A percentile compares a stretch with the other conserved stretches of the same genome.
These are phyloP conservation scores for Coelopa frigida DNA, from an alignment of 1,140 invertebrate genomes.

Conservation along the genomic window DNA sequence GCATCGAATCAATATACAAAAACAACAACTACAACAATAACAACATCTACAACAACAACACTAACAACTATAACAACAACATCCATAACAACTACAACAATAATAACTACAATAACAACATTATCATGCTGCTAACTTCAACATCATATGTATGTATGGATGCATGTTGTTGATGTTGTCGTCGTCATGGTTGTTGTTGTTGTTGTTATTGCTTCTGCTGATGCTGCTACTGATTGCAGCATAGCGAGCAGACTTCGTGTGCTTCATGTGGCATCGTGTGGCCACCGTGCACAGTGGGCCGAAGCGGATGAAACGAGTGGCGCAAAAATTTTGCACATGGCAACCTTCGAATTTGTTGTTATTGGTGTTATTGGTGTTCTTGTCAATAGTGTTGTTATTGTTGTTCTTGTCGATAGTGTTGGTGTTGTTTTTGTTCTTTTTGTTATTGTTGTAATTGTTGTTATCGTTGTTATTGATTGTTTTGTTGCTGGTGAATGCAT, in stretches of 20 bases:
- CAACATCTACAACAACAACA: neutral
- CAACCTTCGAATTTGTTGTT: constrained; percentile 6
- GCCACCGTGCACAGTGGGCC: neutral
- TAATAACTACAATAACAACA: neutral
- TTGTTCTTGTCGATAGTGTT: too few species aligned
- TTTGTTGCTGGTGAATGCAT: too few species aligned
- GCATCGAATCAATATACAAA: neutral
- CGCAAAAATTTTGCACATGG: neutral
- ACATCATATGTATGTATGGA: neutral
- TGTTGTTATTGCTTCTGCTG: neutral
- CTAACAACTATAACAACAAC: neutral
- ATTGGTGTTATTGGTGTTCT: neutral
- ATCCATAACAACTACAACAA: neutral
- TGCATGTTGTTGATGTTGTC: neutral
- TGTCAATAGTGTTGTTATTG: too few species aligned
- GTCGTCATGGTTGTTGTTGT: constrained; percentile 2
- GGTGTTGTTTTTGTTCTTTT: too few species aligned
- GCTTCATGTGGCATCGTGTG: constrained; percentile 3
- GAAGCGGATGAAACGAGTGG: neutral
- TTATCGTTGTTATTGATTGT: too few species aligned
- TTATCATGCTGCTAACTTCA: neutral
- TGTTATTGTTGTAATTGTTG: too few species aligned
- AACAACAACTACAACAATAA: neutral
- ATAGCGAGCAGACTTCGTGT: neutral
- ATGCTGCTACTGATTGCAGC: neutral